Percentiles rank a stretch among this genome's conserved stretches.
Evolutionary conservation across 2,797 vertebrate genomes (phyloP).

Genomic region (Lacerta agilis): DNA sequence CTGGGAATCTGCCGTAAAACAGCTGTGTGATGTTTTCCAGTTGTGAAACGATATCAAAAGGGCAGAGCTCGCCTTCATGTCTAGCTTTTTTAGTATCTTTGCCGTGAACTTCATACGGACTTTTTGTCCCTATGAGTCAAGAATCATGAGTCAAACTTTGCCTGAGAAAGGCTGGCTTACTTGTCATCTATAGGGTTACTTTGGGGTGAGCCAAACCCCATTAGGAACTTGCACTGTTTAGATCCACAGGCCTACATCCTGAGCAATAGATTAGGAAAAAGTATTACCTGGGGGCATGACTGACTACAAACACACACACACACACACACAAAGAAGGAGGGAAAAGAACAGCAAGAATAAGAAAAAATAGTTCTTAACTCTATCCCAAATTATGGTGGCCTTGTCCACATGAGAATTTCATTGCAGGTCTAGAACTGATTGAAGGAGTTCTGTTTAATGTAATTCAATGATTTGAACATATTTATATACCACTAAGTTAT

Average conservation of each 20-base stretch:
- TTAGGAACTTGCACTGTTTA: slow-evolving; percentile 51
- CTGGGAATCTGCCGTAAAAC: slow-evolving; percentile 52
- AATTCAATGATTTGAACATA: no score
- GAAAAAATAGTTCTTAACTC: neutral
- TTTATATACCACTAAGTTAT: no score
- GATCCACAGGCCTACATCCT: slow-evolving; percentile 47
- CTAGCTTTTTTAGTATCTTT: slow-evolving; percentile 52
- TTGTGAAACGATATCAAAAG: slow-evolving; percentile 59
- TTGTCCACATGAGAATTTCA: neutral
- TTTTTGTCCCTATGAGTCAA: slow-evolving; percentile 45
- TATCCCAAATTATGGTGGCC: neutral
- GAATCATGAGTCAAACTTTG: slow-evolving; percentile 42
- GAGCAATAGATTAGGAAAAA: slow-evolving; percentile 48
- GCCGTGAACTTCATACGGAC: slow-evolving; percentile 42
- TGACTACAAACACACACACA: neutral
- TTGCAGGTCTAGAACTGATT: neutral
- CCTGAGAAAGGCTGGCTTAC: slow-evolving; percentile 60
- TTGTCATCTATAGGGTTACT: slow-evolving; percentile 66
- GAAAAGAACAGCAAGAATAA: neutral
- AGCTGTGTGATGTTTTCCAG: slow-evolving; percentile 51
- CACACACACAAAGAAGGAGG: neutral
- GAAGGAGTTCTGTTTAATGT: no score
- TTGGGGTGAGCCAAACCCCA: slow-evolving; percentile 58
- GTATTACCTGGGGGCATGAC: slow-evolving; percentile 29
- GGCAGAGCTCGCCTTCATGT: slow-evolving; percentile 61